Base-by-base conservation (phyloP, 2,888 invertebrate species). In the Ametastegia equiseti region DNA sequence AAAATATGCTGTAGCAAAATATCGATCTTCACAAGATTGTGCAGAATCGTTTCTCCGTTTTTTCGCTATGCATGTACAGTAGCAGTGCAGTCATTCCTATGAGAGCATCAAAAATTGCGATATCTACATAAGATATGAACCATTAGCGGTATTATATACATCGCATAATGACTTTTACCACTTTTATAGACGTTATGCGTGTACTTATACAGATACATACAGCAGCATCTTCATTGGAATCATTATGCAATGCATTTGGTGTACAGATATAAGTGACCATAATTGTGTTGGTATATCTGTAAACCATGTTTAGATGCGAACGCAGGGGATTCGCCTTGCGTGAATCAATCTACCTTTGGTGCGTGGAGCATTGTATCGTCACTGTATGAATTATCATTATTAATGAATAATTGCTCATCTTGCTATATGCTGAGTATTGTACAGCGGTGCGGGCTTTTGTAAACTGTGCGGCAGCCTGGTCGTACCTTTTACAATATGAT, bases 381-480 rank as follows among this genome's bases (percentile, higher is more conserved):
- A 27, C 30, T 60, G 15, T 60, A 1, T 60, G 30, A 13, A 11
- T 15, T 30, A 27, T 5, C 23, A 60, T 60, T 60, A 15, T 5
- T 3, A 6, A 60, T 60, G 5, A 6, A 60, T 60, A 13, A 27
- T 60, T 9, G 30, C 60, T 30, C 5, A 30, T 39, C 19, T 67
- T 19, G n/a, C 19, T 39, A 30, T 19, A 57, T 63, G 7, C n/a
- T n/a, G 63, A 63, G 63, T 63, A 63, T 63, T 0, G 30, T 33
- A 39, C 36, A 19, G 7, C 57, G 57, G 23, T 23, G 57, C 11
- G 9, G 39, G 19, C 65, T 67, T 9, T 36, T 39, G 65, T 67
- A 67, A 67, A 36, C 9, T 67, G 65, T 67, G 65, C 65, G 65
- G n/a, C n/a, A n/a, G n/a, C n/a, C n/a, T n/a, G n/a, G n/a, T n/a